Conservation (phyloP, 2,888 invertebrate genomes). For the Ommatoiulus sabulosus region DNA sequence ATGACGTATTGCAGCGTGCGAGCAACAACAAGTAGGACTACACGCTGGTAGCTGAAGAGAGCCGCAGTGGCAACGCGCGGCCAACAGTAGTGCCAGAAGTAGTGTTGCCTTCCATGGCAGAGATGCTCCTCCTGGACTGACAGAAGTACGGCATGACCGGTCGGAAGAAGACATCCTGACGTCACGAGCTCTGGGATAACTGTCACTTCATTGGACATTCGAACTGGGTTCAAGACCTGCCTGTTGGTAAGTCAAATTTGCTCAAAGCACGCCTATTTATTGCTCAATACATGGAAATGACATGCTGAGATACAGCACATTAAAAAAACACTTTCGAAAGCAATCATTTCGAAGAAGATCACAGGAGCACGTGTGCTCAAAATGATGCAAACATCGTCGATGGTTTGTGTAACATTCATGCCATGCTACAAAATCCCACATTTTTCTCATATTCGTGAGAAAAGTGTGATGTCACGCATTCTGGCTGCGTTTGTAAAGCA, state of each 20-base stretch:
- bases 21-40: conserved; percentile 34
- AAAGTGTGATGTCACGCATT: too few species aligned
- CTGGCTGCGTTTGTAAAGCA: too few species aligned
- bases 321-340: too few species aligned
- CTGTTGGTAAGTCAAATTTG: not conserved
- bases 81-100: not conserved
- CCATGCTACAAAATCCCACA: too few species aligned
- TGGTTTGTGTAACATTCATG: too few species aligned
- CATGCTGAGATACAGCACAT: too few species aligned
- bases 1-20: conserved; percentile 1
- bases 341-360: too few species aligned
- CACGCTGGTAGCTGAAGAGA: not conserved
- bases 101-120: not conserved
- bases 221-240: not conserved
- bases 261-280: too few species aligned
- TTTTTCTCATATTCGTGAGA: too few species aligned
- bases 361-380: too few species aligned
- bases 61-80: not conserved
- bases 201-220: not conserved
- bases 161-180: not conserved
- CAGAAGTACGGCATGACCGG: not conserved
- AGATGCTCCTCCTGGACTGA: not conserved
- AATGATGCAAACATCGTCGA: too few species aligned
- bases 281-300: too few species aligned
- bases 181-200: not conserved